These are phyloP conservation scores for Campodea augens DNA, from an alignment of 1,140 invertebrate genomes.

Conservation along the genomic window DNA sequence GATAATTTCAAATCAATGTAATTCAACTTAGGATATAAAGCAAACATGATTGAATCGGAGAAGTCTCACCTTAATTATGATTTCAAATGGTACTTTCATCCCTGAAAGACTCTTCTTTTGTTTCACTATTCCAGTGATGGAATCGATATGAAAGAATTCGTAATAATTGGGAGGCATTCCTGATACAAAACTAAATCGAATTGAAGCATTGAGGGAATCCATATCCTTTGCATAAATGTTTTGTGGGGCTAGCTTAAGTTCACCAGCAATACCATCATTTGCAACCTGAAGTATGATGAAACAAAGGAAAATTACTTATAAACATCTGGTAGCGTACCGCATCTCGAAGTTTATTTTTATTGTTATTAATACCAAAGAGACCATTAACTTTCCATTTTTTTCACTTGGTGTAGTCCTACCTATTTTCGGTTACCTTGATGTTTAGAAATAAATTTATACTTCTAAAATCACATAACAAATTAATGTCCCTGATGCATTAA, in stretches of 20 bases:
- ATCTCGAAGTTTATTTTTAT: too few species aligned
- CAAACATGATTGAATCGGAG: neutral
- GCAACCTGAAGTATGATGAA: constrained; percentile 36
- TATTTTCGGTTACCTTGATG: too few species aligned
- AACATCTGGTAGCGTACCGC: too few species aligned
- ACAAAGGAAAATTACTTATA: too few species aligned
- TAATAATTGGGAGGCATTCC: constrained; percentile 51
- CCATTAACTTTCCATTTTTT: too few species aligned
- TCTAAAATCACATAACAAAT: too few species aligned
- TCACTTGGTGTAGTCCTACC: too few species aligned
- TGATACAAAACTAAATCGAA: constrained; percentile 58
- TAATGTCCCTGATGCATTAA: too few species aligned
- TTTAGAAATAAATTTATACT: too few species aligned
- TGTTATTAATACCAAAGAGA: too few species aligned
- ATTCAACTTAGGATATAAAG: too few species aligned
- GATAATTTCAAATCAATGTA: constrained; percentile 6
- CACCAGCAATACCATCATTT: constrained; percentile 56
- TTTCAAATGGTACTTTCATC: too few species aligned
- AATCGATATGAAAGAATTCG: constrained; percentile 68
- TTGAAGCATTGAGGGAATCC: constrained; percentile 62
- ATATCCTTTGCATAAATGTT: constrained; percentile 73
- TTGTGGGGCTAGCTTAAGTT: constrained; percentile 63
- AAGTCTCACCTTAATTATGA: neutral
- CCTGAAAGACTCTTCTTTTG: constrained; percentile 32
- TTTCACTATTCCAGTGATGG: constrained; percentile 51